Conservation (phyloP, 2,888 invertebrate species). For the Ophonus ardosiacus region DNA sequence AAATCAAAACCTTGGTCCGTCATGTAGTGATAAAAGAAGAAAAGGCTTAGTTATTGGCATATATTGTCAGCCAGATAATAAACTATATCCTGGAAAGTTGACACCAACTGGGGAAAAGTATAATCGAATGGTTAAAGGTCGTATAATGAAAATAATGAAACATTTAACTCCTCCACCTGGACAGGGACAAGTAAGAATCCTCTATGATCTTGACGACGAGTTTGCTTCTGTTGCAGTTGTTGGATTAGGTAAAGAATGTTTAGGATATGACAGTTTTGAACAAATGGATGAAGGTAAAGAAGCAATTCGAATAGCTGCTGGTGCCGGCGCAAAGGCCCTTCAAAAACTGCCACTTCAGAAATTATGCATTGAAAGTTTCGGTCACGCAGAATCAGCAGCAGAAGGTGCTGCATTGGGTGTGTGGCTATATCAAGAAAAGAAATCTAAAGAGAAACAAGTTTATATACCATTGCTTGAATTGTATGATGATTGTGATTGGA, state of each 20-base stretch:
- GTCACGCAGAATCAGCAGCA: conserved; percentile 87
- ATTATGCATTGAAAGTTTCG: conserved; percentile 86
- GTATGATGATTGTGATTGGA: conserved; percentile 82
- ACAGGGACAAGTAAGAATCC: conserved; percentile 79
- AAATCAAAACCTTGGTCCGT: conserved; percentile 15
- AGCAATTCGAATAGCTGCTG: conserved; percentile 84
- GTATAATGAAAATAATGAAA: conserved; percentile 77
- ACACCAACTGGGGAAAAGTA: conserved; percentile 81
- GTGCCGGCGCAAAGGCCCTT: conserved; percentile 79
- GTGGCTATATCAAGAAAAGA: conserved; percentile 86
- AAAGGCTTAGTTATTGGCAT: conserved; percentile 81
- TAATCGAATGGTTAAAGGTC: conserved; percentile 78
- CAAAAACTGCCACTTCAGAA: conserved; percentile 77
- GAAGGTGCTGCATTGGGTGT: conserved; percentile 85
- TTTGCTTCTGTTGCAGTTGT: conserved; percentile 84
- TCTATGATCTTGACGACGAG: conserved; percentile 81
- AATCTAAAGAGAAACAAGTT: conserved; percentile 72
- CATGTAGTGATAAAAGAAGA: conserved; percentile 66
- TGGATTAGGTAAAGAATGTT: conserved; percentile 85
- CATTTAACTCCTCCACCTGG: conserved; percentile 76
- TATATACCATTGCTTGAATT: conserved; percentile 76
- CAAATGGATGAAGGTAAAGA: conserved; percentile 86
- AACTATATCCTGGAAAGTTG: conserved; percentile 78
- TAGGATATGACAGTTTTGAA: conserved; percentile 83
- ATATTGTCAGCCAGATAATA: conserved; percentile 79